Evolutionary conservation across 2,888 invertebrate genomes (phyloP).

Genomic region (Idaea biselata): DNA sequence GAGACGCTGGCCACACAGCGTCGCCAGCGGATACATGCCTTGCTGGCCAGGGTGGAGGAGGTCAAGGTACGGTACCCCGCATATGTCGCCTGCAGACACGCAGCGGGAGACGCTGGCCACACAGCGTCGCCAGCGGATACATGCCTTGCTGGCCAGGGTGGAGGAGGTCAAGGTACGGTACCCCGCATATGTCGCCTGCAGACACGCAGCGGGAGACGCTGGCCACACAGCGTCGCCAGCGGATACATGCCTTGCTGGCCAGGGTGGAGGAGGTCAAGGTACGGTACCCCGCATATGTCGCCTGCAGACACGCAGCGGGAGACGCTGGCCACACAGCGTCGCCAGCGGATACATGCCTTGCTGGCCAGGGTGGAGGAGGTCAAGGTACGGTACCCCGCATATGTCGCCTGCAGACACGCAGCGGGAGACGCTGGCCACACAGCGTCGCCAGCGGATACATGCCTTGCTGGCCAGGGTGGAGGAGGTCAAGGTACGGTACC

Average conservation of each 20-base stretch:
- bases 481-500: conserved; percentile 81
- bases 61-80: conserved; percentile 71
- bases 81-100: conserved; percentile 78
- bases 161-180: conserved; percentile 82
- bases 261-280: conserved; percentile 82
- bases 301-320: conserved; percentile 78
- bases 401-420: conserved; percentile 86
- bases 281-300: no score
- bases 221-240: no score
- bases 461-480: conserved; percentile 91
- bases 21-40: conserved; percentile 90
- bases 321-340: no score
- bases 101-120: no score
- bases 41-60: conserved; percentile 92
- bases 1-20: conserved; percentile 91
- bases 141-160: no score
- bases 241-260: no score
- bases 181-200: conserved; percentile 78
- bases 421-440: conserved; percentile 89
- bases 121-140: no score
- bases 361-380: conserved; percentile 77
- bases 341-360: no score
- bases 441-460: conserved; percentile 91
- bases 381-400: conserved; percentile 52
- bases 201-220: conserved; percentile 14